Base-by-base conservation (phyloP, 2,113 vertebrate species). In the Calyptommatus sinebrachiatus region DNA sequence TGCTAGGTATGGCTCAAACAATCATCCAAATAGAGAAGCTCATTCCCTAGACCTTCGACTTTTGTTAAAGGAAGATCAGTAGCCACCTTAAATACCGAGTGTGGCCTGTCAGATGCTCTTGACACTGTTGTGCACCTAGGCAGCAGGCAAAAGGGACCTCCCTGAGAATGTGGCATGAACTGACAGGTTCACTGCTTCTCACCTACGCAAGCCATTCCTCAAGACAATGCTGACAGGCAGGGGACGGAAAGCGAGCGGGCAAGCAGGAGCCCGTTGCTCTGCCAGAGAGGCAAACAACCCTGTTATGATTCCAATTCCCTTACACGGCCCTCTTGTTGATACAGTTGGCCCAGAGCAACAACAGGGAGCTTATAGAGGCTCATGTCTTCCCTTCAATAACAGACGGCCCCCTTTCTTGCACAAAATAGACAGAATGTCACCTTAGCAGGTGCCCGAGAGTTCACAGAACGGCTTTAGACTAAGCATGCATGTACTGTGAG, bases 171-270 rank as follows among this genome's bases (percentile, higher is more conserved):
- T 2, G 0, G 84, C 91, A 69, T 84, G 93, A 91, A 86, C 83
- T 78, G 88, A 91, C 92, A 92, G 83, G 88, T 89, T 78, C 67
- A 71, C 83, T 70, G 79, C 85, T 86, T 79, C 90, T 0, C 78
- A 84, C 84, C 86, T 86, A 71, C 0, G 48, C 82, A 83, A 83
- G 83, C 89, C 57, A 0, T 85, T 90, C 89, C 91, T 91, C 88
- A 81, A 90, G 82, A 91, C 88, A 92, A 91, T 88, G 90, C 81
- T 90, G 71, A 87, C 88, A 87, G 91, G 84, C 86, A 81, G 45
- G 87, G 62, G 0, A 9, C 85, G 83, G 88, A 87, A 71, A 78
- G 28, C 8, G 77, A 57, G 78, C 53, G 16, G 60, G 79, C 45
- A 78, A 57, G 73, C 0, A 0, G 4, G 2, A 88, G 53, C 70